phyloP scores from a whole-genome alignment of 2,113 vertebrate genomes.

The Empidonax traillii region DNA sequence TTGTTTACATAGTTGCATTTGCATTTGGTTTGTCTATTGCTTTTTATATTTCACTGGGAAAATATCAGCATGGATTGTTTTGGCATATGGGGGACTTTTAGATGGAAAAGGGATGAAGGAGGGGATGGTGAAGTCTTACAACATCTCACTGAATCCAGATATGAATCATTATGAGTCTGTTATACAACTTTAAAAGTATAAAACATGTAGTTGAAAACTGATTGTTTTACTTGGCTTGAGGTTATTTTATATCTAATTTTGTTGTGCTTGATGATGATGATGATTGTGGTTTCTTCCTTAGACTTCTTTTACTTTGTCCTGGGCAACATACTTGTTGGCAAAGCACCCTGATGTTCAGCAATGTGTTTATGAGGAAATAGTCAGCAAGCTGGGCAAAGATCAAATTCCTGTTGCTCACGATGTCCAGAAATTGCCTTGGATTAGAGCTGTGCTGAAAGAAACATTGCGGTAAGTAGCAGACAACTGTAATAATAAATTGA shows the following conservation, averaged over 20 bases:
- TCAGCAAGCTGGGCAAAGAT: constrained; percentile 72
- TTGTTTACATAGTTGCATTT: not conserved
- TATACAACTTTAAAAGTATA: not conserved
- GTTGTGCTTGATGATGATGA: not conserved
- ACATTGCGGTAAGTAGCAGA: constrained; percentile 81
- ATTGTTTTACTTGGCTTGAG: not conserved
- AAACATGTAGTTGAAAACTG: not conserved
- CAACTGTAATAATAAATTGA: not conserved
- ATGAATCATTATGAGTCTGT: not conserved
- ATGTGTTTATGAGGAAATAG: constrained; percentile 80
- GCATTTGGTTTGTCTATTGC: not conserved
- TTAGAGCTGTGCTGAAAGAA: constrained; percentile 91
- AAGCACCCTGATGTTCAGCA: constrained; percentile 82
- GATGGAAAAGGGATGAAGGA: not conserved
- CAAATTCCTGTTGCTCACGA: constrained; percentile 78
- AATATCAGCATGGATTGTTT: not conserved
- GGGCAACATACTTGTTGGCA: constrained; percentile 87
- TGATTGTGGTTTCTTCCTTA: constrained; percentile 51
- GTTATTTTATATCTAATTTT: not conserved
- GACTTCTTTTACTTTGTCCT: constrained; percentile 91
- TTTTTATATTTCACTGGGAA: constrained; percentile 8
- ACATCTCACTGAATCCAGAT: not conserved
- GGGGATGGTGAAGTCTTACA: not conserved
- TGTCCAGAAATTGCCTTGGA: constrained; percentile 79
- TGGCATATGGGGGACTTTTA: not conserved